phyloP scores from a whole-genome alignment of 2,113 vertebrate genomes.

The Diphyllodes magnificus region DNA sequence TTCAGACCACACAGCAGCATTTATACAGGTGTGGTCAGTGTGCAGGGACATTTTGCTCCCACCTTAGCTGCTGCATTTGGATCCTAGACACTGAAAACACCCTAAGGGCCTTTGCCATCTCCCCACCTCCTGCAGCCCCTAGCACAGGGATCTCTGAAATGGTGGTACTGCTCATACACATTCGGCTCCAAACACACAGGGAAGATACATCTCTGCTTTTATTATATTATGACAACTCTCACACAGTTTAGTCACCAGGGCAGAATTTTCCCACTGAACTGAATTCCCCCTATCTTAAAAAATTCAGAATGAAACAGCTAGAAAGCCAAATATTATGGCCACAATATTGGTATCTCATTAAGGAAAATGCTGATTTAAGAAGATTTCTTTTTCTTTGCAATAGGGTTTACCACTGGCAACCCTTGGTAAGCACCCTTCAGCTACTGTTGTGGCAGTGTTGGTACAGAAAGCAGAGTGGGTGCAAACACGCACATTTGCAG shows the following conservation, averaged over 20 bases:
- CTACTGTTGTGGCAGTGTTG: not conserved
- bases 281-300: not conserved
- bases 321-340: not conserved
- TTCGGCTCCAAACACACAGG: not conserved
- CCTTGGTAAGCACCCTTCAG: rapidly evolving
- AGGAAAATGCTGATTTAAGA: not conserved
- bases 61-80: not conserved
- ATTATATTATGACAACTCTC: not conserved
- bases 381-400: not conserved
- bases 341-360: not conserved
- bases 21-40: not conserved
- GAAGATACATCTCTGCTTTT: not conserved
- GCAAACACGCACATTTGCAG: not conserved
- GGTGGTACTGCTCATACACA: not conserved
- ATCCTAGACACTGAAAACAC: not conserved
- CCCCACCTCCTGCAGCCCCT: not conserved
- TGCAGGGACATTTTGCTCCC: not conserved
- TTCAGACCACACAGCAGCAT: not conserved
- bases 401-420: not conserved
- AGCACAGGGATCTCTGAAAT: not conserved
- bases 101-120: not conserved
- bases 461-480: not conserved
- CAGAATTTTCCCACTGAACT: not conserved
- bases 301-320: not conserved
- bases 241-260: not conserved